Percentiles rank a stretch among this genome's conserved stretches.
These are phyloP conservation scores for Dolichallabes microphthalmus DNA, from an alignment of 2,113 vertebrate species.

Conservation along the genomic window DNA sequence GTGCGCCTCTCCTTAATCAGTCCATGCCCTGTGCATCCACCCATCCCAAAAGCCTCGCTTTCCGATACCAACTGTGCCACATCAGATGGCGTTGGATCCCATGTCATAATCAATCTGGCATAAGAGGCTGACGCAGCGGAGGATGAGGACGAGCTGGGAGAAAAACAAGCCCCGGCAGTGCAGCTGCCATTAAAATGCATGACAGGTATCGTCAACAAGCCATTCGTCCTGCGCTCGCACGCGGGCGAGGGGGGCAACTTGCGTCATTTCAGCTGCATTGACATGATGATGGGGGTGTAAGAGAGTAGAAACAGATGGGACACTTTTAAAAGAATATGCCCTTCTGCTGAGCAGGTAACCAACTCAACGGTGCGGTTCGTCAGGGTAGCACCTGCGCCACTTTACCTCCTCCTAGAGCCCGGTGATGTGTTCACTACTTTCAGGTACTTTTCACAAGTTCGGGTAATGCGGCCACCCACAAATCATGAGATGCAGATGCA, in stretches of 20 bases:
- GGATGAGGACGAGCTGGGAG: background rate
- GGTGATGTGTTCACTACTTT: constrained; percentile 31
- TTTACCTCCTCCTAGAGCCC: background rate
- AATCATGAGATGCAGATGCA: constrained; percentile 23
- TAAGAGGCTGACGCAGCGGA: constrained; percentile 24
- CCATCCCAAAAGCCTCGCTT: background rate
- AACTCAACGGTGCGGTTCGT: background rate
- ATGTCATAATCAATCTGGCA: constrained; percentile 40
- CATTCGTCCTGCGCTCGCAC: constrained; percentile 34
- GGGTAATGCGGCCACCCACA: constrained; percentile 17
- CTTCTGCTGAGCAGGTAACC: constrained; percentile 25
- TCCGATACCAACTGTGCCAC: constrained; percentile 7
- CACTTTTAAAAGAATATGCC: constrained; percentile 3
- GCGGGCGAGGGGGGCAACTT: constrained; percentile 12
- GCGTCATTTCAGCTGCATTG: constrained; percentile 25
- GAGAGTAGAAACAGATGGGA: constrained; percentile 31
- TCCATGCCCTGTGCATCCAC: background rate
- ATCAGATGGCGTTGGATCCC: constrained; percentile 26
- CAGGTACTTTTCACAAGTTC: constrained; percentile 28
- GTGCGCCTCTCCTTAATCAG: constrained; percentile 26
- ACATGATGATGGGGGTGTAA: constrained; percentile 18
- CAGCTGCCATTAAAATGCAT: constrained; percentile 46
- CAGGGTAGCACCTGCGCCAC: constrained; percentile 5
- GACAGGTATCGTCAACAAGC: constrained; percentile 40
- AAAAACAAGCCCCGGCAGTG: constrained; percentile 29